Conservation (phyloP, 1,140 invertebrate species). For the Papilio polytes region DNA sequence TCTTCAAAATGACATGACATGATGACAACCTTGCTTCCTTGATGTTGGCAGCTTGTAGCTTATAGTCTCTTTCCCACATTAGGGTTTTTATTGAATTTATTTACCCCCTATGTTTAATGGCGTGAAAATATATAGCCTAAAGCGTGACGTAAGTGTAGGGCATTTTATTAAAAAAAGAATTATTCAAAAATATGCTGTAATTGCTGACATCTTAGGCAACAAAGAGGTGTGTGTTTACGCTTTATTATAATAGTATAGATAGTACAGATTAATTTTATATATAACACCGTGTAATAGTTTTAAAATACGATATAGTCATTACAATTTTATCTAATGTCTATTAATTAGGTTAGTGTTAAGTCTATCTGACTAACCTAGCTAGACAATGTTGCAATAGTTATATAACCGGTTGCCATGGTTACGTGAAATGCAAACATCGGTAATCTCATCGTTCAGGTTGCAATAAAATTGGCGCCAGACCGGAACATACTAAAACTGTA, state of each 20-base stretch:
- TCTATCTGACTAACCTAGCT: neutral
- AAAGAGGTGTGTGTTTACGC: too few species aligned
- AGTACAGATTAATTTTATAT: neutral
- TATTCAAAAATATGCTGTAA: too few species aligned
- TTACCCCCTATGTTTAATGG: too few species aligned
- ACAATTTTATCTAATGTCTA: neutral
- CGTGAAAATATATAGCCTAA: too few species aligned
- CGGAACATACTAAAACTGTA: neutral
- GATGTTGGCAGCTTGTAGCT: too few species aligned
- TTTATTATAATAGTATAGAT: neutral
- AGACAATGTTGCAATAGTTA: neutral
- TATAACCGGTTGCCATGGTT: slow-evolving; percentile 18
- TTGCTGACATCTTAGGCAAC: too few species aligned
- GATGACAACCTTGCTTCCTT: too few species aligned
- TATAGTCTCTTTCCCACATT: too few species aligned
- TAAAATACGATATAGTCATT: neutral
- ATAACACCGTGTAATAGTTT: neutral
- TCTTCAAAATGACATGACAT: too few species aligned
- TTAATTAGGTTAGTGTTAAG: slow-evolving; percentile 7
- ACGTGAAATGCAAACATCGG: slow-evolving; percentile 22
- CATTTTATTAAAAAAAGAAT: too few species aligned
- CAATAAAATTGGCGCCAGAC: neutral
- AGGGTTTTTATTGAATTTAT: too few species aligned
- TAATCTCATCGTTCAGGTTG: neutral
- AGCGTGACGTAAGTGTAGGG: too few species aligned